Base-by-base conservation (phyloP, 2,797 vertebrate species). In the Cryptoblepharus egeriae region DNA sequence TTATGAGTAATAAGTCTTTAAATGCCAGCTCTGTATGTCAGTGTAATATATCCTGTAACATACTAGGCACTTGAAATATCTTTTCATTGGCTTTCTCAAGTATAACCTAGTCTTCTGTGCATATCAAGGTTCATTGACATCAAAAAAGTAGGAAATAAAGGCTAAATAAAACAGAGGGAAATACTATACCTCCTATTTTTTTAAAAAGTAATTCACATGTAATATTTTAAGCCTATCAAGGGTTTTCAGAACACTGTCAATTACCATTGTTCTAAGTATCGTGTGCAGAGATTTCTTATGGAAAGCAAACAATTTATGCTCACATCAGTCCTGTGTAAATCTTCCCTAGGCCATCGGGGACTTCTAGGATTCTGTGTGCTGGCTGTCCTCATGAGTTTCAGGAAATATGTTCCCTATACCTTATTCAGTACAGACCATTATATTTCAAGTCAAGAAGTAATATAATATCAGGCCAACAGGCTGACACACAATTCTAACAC, bases 131-230 rank as follows among this genome's bases (percentile, higher is more conserved):
- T 70, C 30, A 16, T 12, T 18, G 24, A 68, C 6, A 70, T 75
- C 18, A 81, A 79, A 69, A 82, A n/a, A 73, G 18, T 42, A 55
- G 68, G 18, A 64, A 72, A 86, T 45, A 88, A 92, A 78, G 89
- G 73, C 70, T 5, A 81, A 86, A 88, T 52, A 73, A 49, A 89
- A 74, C 16, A 58, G 1, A 85, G 11, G 77, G 42, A 87, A 80
- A 68, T 78, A 69, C n/a, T 52, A 37, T 0, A 1, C 1, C 0
- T 58, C 28, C 68, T 79, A 28, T 28, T 1, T 49, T 5, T 0
- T 45, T 80, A 81, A 65, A 81, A 79, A 79, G 37, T 42, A 72
- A 83, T 79, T 65, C 37, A 42, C 45, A n/a, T 49, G 1, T 55
- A 45, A 79, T 37, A 55, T 60, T 77, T 83, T 20, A 69, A 24